Evolutionary conservation across 92 coral and sea anemone genomes (phyloP), one percentile per base, ranked within the genome.

Genomic region (Bergia puertoricense): DNA sequence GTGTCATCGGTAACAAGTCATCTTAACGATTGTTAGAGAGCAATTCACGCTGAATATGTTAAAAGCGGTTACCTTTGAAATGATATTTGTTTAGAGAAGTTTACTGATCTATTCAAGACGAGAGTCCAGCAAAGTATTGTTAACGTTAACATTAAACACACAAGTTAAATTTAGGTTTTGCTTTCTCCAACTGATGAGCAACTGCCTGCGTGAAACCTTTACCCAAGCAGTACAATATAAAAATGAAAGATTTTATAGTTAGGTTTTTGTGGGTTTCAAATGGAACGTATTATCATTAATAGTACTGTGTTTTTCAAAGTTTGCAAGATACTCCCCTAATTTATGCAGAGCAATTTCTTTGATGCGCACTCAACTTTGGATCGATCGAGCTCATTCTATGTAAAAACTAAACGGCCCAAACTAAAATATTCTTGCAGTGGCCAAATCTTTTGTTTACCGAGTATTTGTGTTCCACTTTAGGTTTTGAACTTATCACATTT

Each of bases 31-130:
- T 18, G 79, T 62, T 76, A 42, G 79, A 45, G 51, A 15, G 65
- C 66, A 36, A 30, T 84, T 84, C 87, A 84, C 87, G 56, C 87
- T 50, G 87, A 77, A 84, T 84, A 84, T 36, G 42, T 84, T n/a
- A 84, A 38, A 1, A 65, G 78, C 87, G 87, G 87, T 39, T 45
- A 46, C 65, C 87, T 69, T 84, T 22, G 56, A 68, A 38, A 43
- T 37, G 38, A 43, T 13, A 39, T 45, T 71, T 71, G 79, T 76
- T 76, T 76, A 6, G 9, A 76, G 79, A 40, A 62, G 30, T 62
- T 62, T 20, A 45, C 36, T 30, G 45, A 46, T 48, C 67, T 23
- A 62, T 76, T 76, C 79, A 76, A 37, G 46, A 22, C 69, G 69
- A 62, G 3, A 20, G n/a, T 62, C 11, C 16, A 62, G 23, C 8